These are phyloP conservation scores for Pholis gunnellus DNA, from an alignment of 2,113 vertebrate genomes.

Conservation along the genomic window DNA sequence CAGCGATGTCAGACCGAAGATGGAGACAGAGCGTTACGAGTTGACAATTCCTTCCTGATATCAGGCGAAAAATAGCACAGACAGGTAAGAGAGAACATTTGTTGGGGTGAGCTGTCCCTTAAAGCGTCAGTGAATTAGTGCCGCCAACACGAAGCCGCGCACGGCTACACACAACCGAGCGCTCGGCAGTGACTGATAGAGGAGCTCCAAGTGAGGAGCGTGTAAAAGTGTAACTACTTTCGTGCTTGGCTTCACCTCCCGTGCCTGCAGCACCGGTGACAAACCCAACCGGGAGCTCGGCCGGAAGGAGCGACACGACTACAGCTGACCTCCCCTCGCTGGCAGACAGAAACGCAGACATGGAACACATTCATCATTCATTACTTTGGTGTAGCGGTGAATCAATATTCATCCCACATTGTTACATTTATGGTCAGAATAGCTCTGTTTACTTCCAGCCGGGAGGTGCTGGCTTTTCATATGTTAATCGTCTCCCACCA, in stretches of 20 bases:
- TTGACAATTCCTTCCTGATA: too few relatives aligned
- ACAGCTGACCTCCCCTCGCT: slow-evolving; percentile 19
- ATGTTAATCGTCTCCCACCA: slow-evolving; percentile 7
- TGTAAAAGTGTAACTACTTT: slow-evolving; percentile 38
- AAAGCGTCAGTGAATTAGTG: slow-evolving; percentile 9
- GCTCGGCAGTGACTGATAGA: slow-evolving; percentile 11
- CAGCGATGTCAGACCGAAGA: too few relatives aligned
- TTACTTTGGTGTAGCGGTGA: not conserved
- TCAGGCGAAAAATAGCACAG: too few relatives aligned
- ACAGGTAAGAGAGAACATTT: too few relatives aligned
- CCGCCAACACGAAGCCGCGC: not conserved
- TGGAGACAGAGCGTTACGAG: too few relatives aligned
- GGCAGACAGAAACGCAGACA: slow-evolving; percentile 3
- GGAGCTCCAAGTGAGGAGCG: slow-evolving; percentile 9
- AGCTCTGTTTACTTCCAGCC: slow-evolving; percentile 18
- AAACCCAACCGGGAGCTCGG: slow-evolving; percentile 29
- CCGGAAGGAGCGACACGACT: slow-evolving; percentile 13
- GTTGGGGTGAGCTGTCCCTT: too few relatives aligned
- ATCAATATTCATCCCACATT: slow-evolving; percentile 27
- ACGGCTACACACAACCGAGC: not conserved
- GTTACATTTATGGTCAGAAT: slow-evolving; percentile 10
- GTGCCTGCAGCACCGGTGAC: slow-evolving; percentile 41
- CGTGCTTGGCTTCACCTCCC: slow-evolving; percentile 42
- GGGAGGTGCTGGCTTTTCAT: slow-evolving; percentile 9
- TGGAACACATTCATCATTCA: slow-evolving; percentile 31